phyloP scores from a whole-genome alignment of 1,140 invertebrate species.

The Radopholus similis region DNA sequence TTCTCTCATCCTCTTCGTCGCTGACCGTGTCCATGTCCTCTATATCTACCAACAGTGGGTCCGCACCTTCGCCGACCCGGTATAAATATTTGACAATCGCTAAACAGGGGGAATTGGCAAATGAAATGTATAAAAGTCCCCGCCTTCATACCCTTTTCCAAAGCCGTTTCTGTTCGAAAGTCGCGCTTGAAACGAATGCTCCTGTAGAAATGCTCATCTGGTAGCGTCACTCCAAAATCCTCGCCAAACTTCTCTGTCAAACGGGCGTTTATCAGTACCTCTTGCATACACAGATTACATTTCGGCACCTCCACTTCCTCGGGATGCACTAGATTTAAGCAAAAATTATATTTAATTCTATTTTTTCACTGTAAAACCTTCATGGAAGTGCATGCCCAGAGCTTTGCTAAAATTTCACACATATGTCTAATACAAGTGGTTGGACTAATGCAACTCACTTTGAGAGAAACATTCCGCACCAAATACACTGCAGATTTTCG shows the following conservation, averaged over 20 bases:
- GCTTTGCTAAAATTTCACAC: constrained; percentile 15
- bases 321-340: too few relatives aligned
- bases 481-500: constrained; percentile 60
- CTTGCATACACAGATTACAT: constrained; percentile 55
- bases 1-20: constrained; percentile 28
- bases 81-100: constrained; percentile 31
- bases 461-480: constrained; percentile 35
- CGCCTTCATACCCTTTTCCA: constrained; percentile 51
- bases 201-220: constrained; percentile 52
- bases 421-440: not conserved
- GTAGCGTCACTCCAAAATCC: constrained; percentile 52
- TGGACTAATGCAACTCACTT: constrained; percentile 2
- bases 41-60: constrained; percentile 10
- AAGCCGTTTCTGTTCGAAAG: constrained; percentile 34
- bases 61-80: constrained; percentile 12
- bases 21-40: constrained; percentile 29
- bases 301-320: constrained; percentile 59
- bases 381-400: constrained; percentile 53
- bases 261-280: constrained; percentile 55
- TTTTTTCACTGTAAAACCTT: too few relatives aligned
- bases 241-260: constrained; percentile 56
- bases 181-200: constrained; percentile 44
- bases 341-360: too few relatives aligned
- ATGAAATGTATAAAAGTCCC: constrained; percentile 13
- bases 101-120: constrained; percentile 11